Percentiles rank a stretch among this genome's conserved stretches.
phyloP scores from a whole-genome alignment of 2,888 invertebrate genomes.

The Diaprepes abbreviatus region DNA sequence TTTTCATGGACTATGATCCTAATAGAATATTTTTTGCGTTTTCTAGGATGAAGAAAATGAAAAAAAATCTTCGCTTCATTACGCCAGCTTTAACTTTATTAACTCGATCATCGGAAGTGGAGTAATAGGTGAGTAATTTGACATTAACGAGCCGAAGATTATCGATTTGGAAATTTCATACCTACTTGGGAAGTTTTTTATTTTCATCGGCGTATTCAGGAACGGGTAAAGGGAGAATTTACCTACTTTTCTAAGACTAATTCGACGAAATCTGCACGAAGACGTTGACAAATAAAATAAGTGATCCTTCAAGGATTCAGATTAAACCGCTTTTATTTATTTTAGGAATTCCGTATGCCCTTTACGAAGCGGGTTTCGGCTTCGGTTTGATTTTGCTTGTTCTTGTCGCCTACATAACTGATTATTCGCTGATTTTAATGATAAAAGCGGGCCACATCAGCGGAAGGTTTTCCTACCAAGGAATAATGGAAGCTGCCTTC shows the following conservation, averaged over 20 bases:
- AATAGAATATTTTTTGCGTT: no score
- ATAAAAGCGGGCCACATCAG: constrained; percentile 81
- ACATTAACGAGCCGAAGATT: constrained; percentile 2
- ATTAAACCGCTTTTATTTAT: no score
- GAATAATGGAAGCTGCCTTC: constrained; percentile 85
- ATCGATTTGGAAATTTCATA: constrained; percentile 3
- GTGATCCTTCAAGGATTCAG: no score
- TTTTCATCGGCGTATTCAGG: no score
- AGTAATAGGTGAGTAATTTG: constrained; percentile 76
- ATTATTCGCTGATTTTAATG: constrained; percentile 86
- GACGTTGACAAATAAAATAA: no score
- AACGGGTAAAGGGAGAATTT: no score
- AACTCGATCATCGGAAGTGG: constrained; percentile 91
- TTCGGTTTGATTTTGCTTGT: constrained; percentile 79
- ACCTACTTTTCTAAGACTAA: no score
- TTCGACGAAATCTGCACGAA: no score
- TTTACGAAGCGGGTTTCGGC: constrained; percentile 85
- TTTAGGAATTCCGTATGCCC: constrained; percentile 82
- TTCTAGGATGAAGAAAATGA: constrained; percentile 70
- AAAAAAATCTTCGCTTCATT: constrained; percentile 77
- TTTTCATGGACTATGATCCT: no score
- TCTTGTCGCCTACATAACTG: constrained; percentile 82
- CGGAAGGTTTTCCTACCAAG: constrained; percentile 83
- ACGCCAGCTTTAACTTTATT: constrained; percentile 89
- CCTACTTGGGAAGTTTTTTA: background rate